Conservation (phyloP, 2,113 vertebrate genomes). For the Anthoscopus minutus region DNA sequence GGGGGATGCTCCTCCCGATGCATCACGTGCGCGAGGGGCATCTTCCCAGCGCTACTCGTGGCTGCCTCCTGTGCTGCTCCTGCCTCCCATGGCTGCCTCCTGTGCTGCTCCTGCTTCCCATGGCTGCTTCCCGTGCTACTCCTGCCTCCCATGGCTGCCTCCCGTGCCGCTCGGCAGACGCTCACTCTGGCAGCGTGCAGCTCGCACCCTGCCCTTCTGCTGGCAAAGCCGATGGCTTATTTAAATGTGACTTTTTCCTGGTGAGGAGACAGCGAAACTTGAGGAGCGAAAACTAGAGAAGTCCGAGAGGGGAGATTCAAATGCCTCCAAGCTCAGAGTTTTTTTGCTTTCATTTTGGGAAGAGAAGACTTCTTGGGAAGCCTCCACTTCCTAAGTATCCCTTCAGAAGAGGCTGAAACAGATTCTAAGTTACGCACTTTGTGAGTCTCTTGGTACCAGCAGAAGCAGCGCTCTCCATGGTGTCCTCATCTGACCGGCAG, state of each 20-base stretch:
- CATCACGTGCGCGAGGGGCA: neutral
- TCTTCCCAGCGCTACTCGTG: neutral
- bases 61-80: neutral
- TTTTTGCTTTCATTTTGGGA: neutral
- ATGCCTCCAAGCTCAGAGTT: neutral
- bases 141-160: neutral
- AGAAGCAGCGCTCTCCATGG: neutral
- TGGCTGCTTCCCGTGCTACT: neutral
- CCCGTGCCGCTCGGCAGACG: accelerated
- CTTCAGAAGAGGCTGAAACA: neutral
- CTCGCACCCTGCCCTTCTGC: neutral
- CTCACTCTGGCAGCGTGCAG: neutral
- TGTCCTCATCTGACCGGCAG: neutral
- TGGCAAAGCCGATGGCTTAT: neutral
- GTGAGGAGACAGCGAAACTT: neutral
- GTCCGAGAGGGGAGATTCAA: neutral
- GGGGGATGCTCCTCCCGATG: neutral
- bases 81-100: neutral
- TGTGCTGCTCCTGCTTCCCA: accelerated
- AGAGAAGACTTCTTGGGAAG: neutral
- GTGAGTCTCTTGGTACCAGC: neutral
- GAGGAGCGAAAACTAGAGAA: neutral
- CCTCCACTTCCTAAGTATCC: neutral
- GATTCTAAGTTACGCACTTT: neutral
- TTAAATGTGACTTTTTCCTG: neutral